Base-by-base conservation (phyloP, 2,888 invertebrate genomes). In the Dryobota labecula region DNA sequence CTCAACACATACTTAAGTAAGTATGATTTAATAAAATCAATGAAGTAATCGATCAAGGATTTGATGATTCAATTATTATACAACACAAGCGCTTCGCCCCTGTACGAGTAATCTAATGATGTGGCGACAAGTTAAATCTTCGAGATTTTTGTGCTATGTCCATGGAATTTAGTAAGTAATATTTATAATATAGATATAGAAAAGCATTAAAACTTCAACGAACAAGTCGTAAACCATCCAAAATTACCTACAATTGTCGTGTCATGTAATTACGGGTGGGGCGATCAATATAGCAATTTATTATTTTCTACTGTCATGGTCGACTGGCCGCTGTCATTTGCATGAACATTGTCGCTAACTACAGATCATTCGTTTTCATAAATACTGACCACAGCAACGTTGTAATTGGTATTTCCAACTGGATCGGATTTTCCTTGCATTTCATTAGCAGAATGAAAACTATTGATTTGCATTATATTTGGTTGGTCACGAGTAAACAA, bases 281-380 rank as follows among this genome's bases (percentile, higher is more conserved):
- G 38, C 68, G 65, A 60, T 57, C 70, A 67, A 77, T 73, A 68
- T 58, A 43, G 67, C 63, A 77, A 67, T 82, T 82, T 84, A 82
- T 58, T 65, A 75, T 79, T 84, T 84, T 84, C 86, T 84, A 84
- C 24, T 82, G 71, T 82, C 33, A 57, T 45, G 63, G 70, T 72
- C 72, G 61, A 82, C 56, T 82, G 70, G 30, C 1, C 20, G 36
- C 73, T 47, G 56, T 70, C 71, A 72, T 84, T 84, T 83, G 63
- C 82, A 72, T 78, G 70, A 63, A 62, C 65, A 63, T 43, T 73
- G 74, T 66, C 47, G 65, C 61, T 78, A 78, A 73, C 65, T 69
- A 54, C 53, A 54, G 54, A 73, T 78, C 41, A 4, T 60, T 69
- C 38, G 62, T 73, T 81, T 78, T 74, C 78, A 74, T 78, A 68